Percentiles rank a stretch among this genome's conserved stretches.
Evolutionary conservation across 1,140 invertebrate species (phyloP).

Genomic region (Sipha flava): DNA sequence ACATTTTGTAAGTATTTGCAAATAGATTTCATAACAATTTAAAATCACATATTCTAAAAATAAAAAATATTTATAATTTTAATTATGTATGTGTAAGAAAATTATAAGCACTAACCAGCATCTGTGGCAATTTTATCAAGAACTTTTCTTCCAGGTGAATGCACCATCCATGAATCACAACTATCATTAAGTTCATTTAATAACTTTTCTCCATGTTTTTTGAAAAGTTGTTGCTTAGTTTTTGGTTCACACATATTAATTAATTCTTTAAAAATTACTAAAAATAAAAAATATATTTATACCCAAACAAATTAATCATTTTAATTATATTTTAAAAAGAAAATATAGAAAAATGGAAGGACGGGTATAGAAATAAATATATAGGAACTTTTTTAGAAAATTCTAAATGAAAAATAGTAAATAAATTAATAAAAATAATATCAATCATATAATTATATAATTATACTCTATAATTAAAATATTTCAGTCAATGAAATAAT

Average conservation of each 20-base stretch:
- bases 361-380: too few relatives aligned
- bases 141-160: conserved; percentile 9
- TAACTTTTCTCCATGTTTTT: neutral
- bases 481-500: too few relatives aligned
- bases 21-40: neutral
- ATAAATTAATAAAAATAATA: too few relatives aligned
- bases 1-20: neutral
- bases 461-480: too few relatives aligned
- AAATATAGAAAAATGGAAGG: too few relatives aligned
- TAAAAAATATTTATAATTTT: neutral
- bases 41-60: neutral
- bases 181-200: neutral
- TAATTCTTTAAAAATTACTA: conserved; percentile 5
- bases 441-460: too few relatives aligned
- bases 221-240: conserved; percentile 10
- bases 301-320: too few relatives aligned
- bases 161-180: conserved; percentile 7
- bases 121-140: conserved; percentile 18
- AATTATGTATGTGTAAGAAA: neutral
- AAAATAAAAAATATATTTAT: neutral
- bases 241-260: conserved; percentile 4
- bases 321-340: too few relatives aligned
- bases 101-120: neutral
- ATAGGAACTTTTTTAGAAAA: too few relatives aligned
- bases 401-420: too few relatives aligned